These are phyloP conservation scores for Macropis europaea DNA, from an alignment of 2,888 invertebrate species.

Conservation along the genomic window DNA sequence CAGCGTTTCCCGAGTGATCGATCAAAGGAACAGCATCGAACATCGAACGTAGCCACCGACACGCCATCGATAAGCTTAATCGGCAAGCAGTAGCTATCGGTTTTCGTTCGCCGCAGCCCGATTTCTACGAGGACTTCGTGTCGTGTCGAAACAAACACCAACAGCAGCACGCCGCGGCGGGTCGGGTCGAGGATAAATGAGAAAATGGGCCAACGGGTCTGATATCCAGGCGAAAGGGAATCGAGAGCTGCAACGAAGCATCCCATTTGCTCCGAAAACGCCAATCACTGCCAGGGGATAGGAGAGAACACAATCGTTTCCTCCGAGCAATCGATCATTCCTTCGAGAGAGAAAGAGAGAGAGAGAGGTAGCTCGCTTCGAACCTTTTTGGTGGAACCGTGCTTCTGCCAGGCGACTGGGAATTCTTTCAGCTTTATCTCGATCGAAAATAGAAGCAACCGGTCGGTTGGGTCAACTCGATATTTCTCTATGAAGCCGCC, in stretches of 20 bases:
- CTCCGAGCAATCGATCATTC: conserved; percentile 44
- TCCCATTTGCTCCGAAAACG: conserved; percentile 47
- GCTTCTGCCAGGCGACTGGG: conserved; percentile 20
- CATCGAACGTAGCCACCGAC: conserved; percentile 21
- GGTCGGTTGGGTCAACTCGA: not conserved
- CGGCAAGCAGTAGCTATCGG: conserved; percentile 39
- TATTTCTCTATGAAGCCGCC: not conserved
- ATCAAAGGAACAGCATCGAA: conserved; percentile 5
- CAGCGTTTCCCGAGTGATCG: not conserved
- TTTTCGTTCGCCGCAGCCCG: conserved; percentile 32
- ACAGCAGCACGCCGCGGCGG: too few relatives aligned
- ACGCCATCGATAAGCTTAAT: conserved; percentile 39
- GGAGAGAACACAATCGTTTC: conserved; percentile 28
- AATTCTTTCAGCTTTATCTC: conserved; percentile 22
- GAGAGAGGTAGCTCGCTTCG: not conserved
- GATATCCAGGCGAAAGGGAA: conserved; percentile 22
- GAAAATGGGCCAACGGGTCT: conserved; percentile 22
- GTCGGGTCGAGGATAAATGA: conserved; percentile 26
- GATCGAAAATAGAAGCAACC: conserved; percentile 31
- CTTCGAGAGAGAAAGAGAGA: not conserved
- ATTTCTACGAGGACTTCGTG: conserved; percentile 26
- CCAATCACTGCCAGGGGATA: conserved; percentile 46
- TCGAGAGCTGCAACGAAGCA: conserved; percentile 12
- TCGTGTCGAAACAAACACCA: conserved; percentile 26
- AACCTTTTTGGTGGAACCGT: not conserved